phyloP scores from a whole-genome alignment of 2,888 invertebrate species.

The Tachina fera region DNA sequence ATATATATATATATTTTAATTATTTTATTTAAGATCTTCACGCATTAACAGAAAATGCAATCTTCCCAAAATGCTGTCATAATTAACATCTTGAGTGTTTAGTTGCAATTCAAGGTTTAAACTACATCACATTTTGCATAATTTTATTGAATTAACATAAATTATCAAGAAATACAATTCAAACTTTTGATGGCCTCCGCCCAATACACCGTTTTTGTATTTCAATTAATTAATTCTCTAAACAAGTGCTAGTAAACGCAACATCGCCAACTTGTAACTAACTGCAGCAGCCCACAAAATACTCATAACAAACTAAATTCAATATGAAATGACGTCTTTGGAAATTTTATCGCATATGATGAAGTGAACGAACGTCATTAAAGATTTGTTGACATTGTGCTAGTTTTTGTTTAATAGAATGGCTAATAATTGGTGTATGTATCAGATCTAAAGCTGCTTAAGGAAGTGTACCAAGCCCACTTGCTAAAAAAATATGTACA shows the following conservation, averaged over 20 bases:
- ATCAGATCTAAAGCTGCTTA: slow-evolving; percentile 17
- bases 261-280: background rate
- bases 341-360: slow-evolving; percentile 19
- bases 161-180: slow-evolving; percentile 1
- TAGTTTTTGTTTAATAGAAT: background rate
- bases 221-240: slow-evolving; percentile 26
- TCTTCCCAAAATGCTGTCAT: background rate
- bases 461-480: slow-evolving; percentile 15
- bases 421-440: slow-evolving; percentile 3
- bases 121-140: slow-evolving; percentile 5
- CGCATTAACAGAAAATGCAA: background rate
- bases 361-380: background rate
- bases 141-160: slow-evolving; percentile 9
- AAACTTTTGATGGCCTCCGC: slow-evolving; percentile 26
- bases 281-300: background rate
- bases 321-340: slow-evolving; percentile 31
- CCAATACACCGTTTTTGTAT: background rate
- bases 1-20: too few species aligned
- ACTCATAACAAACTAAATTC: slow-evolving; percentile 8
- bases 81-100: background rate
- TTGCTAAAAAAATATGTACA: background rate
- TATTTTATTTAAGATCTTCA: background rate
- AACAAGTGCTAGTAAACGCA: background rate
- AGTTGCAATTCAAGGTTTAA: background rate
- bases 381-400: background rate